Percentiles rank a stretch among this genome's conserved stretches.
Evolutionary conservation across 1,140 invertebrate genomes (phyloP).

Genomic region (Tetramorium simillimum): DNA sequence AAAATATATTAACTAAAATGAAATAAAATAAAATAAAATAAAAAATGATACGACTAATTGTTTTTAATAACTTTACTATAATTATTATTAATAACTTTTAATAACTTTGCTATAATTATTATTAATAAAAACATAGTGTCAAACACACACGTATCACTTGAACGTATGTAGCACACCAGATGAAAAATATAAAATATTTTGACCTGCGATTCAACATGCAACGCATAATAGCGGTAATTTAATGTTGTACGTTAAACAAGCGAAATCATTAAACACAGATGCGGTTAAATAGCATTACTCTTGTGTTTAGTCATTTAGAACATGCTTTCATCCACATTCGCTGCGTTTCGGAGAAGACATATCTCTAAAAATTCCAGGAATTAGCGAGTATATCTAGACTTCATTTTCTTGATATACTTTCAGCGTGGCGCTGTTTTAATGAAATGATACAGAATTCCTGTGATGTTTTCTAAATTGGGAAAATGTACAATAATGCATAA

Average conservation of each 20-base stretch:
- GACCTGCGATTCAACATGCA: neutral
- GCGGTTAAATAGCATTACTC: neutral
- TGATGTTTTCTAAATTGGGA: neutral
- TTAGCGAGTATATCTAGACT: neutral
- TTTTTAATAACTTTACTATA: neutral
- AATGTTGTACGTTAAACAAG: neutral
- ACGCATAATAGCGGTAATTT: neutral
- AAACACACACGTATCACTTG: neutral
- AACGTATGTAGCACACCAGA: too few relatives aligned
- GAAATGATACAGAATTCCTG: slow-evolving; percentile 1
- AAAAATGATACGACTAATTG: neutral
- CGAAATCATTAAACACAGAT: neutral
- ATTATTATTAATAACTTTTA: neutral
- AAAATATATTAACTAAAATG: neutral
- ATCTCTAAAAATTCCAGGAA: slow-evolving; percentile 7
- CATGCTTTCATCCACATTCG: neutral
- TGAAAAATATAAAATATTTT: neutral
- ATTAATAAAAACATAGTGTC: neutral
- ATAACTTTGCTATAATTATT: too few relatives aligned
- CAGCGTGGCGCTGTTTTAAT: neutral
- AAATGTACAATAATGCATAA: neutral
- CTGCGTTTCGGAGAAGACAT: neutral
- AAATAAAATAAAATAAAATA: neutral
- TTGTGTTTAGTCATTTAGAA: neutral
- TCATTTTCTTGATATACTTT: neutral